Conservation (phyloP, 2,113 vertebrate species). For the Rhodinocichla rosea region DNA sequence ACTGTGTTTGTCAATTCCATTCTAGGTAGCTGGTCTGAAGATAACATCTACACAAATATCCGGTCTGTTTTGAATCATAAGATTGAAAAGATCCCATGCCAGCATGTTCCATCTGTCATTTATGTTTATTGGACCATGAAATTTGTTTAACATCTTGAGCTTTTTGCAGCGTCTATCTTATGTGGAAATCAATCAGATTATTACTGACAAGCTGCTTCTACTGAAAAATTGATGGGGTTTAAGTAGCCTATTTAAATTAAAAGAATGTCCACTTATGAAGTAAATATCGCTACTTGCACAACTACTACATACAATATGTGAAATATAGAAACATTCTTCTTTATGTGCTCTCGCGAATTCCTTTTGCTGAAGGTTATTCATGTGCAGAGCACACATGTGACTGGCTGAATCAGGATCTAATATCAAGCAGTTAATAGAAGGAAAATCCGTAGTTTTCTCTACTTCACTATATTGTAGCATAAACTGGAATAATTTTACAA, state of each 20-base stretch:
- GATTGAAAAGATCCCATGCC: neutral
- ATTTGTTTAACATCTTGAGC: neutral
- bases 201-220: neutral
- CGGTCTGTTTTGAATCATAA: neutral
- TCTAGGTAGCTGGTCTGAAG: neutral
- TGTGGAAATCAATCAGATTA: neutral
- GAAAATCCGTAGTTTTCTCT: neutral
- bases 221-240: neutral
- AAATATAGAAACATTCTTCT: neutral
- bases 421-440: neutral
- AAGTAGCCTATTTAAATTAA: neutral
- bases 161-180: neutral
- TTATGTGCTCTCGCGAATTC: neutral
- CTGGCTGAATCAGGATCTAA: neutral
- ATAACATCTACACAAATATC: neutral
- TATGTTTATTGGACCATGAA: neutral
- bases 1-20: neutral
- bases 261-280: neutral
- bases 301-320: neutral
- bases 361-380: neutral
- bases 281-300: neutral
- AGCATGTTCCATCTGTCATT: conserved; percentile 24
- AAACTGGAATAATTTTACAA: neutral
- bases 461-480: neutral
- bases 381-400: neutral